phyloP scores from a whole-genome alignment of 2,113 vertebrate genomes.

The Naja naja region DNA sequence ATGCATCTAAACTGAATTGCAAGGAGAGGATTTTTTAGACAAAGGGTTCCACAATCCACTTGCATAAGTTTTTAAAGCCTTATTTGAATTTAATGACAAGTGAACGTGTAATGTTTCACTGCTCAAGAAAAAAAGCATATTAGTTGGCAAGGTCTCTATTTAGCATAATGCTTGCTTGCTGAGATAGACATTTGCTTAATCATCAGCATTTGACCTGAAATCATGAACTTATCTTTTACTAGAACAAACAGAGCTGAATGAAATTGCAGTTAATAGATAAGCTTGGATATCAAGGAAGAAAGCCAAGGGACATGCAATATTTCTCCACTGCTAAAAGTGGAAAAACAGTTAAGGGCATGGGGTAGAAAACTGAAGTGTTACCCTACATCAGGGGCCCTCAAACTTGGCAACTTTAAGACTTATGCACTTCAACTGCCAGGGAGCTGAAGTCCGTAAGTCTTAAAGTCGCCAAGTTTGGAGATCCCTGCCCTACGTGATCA shows the following conservation, averaged over 20 bases:
- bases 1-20: not conserved
- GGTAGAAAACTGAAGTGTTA: not conserved
- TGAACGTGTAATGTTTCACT: not conserved
- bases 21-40: not conserved
- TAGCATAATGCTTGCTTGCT: not conserved
- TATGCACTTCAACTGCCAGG: too few species aligned
- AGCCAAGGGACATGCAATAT: not conserved
- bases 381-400: too few species aligned
- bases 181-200: not conserved
- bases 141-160: not conserved
- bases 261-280: not conserved
- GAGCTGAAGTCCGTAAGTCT: too few species aligned
- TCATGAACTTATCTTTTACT: not conserved
- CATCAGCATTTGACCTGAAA: slow-evolving; percentile 6
- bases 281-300: not conserved
- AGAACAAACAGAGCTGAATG: not conserved
- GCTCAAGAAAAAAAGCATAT: not conserved
- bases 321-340: not conserved
- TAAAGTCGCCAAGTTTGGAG: too few species aligned
- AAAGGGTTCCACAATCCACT: not conserved
- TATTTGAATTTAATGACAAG: not conserved
- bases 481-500: too few species aligned
- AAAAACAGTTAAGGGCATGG: accelerated
- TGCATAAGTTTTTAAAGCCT: not conserved
- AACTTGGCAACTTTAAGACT: too few species aligned